Evolutionary conservation across 2,113 vertebrate genomes (phyloP).

Genomic region (Dinomys branickii): DNA sequence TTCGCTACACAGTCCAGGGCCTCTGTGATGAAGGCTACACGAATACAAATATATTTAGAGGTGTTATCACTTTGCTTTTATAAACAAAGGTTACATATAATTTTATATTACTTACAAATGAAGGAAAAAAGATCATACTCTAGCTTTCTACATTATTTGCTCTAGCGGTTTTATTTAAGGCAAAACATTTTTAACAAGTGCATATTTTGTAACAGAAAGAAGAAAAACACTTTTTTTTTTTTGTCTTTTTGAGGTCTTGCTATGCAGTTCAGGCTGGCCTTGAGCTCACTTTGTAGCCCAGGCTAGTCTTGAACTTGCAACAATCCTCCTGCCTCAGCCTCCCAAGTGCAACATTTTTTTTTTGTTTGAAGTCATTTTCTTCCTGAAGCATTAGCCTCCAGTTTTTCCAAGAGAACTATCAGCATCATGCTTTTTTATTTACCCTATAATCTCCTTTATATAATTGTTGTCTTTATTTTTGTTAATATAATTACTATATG

Average conservation of each 20-base stretch:
- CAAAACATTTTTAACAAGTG: conserved; percentile 25
- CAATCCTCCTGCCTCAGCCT: too few relatives aligned
- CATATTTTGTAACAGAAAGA: background rate
- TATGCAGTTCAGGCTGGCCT: too few relatives aligned
- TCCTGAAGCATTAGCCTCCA: background rate
- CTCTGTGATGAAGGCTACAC: background rate
- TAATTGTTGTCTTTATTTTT: conserved; percentile 33
- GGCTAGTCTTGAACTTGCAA: too few relatives aligned
- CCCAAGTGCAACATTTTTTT: too few relatives aligned
- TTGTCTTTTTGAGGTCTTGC: too few relatives aligned
- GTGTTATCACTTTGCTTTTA: background rate
- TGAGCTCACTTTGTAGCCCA: too few relatives aligned
- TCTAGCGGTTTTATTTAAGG: conserved; percentile 24
- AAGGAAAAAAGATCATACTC: background rate
- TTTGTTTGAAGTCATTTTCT: conserved; percentile 42
- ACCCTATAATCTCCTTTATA: background rate
- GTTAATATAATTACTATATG: background rate
- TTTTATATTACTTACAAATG: background rate
- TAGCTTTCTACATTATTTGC: background rate
- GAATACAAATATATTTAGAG: conserved; percentile 2
- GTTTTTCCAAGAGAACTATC: conserved; percentile 19
- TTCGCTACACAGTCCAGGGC: background rate
- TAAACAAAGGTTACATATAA: background rate
- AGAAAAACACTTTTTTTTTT: background rate
- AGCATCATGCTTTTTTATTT: background rate